Evolutionary conservation across 2,888 invertebrate genomes (phyloP).

Genomic region (Ecliptopera silaceata): DNA sequence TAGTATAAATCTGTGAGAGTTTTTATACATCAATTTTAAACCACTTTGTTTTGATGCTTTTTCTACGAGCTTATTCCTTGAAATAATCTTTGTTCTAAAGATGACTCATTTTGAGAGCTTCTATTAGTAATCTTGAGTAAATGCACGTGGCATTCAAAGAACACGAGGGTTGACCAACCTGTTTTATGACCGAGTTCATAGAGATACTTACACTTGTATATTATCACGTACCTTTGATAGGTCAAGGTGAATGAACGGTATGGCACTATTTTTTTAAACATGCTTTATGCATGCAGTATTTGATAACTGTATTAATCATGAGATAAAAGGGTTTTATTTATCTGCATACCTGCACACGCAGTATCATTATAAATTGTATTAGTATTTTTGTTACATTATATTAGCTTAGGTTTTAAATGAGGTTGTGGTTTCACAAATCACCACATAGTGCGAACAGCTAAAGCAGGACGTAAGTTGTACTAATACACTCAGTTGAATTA

Average conservation of each 20-base stretch:
- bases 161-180: constrained; percentile 7
- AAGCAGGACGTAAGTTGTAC: too few relatives aligned
- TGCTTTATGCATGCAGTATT: background rate
- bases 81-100: constrained; percentile 4
- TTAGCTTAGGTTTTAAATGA: too few relatives aligned
- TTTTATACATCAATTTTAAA: too few relatives aligned
- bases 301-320: too few relatives aligned
- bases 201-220: constrained; percentile 4
- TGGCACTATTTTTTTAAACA: background rate
- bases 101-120: constrained; percentile 19
- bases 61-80: background rate
- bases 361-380: too few relatives aligned
- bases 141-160: constrained; percentile 9
- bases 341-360: too few relatives aligned
- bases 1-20: too few relatives aligned
- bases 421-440: too few relatives aligned
- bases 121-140: constrained; percentile 15
- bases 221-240: constrained; percentile 6
- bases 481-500: too few relatives aligned
- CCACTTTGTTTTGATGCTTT: background rate
- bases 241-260: background rate
- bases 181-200: background rate
- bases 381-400: too few relatives aligned
- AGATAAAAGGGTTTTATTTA: too few relatives aligned
- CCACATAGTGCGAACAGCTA: too few relatives aligned